Evolutionary conservation across 23 tunicate species (phyloP).

Genomic region (Trididemnum miniatum): DNA sequence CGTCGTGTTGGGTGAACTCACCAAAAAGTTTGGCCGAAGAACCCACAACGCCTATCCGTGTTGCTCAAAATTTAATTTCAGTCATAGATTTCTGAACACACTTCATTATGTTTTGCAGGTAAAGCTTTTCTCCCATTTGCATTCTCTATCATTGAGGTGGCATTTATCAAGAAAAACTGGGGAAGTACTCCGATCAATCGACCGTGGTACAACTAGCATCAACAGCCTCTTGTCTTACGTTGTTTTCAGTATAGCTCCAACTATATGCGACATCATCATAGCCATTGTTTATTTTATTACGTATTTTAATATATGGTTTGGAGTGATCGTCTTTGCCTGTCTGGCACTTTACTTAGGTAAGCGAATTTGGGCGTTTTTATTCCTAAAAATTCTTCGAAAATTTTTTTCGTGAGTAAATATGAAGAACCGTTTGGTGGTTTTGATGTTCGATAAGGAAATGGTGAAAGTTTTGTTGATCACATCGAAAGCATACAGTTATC

Average conservation of each 20-base stretch:
- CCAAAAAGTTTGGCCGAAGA: no score
- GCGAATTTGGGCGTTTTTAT: no score
- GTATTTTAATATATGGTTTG: constrained; percentile 90
- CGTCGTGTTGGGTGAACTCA: no score
- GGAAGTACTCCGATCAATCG: constrained; percentile 90
- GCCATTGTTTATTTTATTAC: constrained; percentile 90
- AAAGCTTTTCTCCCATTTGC: constrained; percentile 76
- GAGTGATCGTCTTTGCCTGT: constrained; percentile 80
- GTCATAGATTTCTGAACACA: no score
- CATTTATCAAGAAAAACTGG: constrained; percentile 97
- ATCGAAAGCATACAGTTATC: no score
- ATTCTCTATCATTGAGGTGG: constrained; percentile 93
- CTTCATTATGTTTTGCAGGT: constrained; percentile 41
- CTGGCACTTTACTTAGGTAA: constrained; percentile 67
- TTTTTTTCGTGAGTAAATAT: no score
- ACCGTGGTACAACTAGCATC: constrained; percentile 91
- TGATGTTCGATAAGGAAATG: no score
- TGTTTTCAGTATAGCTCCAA: constrained; percentile 87
- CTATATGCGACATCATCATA: constrained; percentile 82
- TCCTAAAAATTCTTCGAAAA: no score
- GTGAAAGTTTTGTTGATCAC: no score
- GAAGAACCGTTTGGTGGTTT: no score
- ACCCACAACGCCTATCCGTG: no score
- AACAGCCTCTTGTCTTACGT: constrained; percentile 87
- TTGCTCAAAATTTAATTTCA: no score